phyloP scores from a whole-genome alignment of 2,888 invertebrate genomes.

The Vanessa cardui region DNA sequence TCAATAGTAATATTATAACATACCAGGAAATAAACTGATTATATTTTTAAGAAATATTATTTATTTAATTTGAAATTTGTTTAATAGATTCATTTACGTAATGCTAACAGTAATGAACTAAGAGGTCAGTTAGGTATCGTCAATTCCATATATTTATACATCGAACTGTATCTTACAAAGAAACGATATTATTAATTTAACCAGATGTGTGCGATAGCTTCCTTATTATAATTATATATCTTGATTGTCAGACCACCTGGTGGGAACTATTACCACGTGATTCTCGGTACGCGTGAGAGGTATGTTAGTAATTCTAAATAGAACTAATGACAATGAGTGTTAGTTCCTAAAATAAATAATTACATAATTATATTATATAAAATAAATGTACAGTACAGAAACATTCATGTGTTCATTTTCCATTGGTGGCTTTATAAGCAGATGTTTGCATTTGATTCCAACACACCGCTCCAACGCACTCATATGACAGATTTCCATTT shows the following conservation, averaged over 20 bases:
- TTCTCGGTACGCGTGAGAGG: constrained; percentile 15
- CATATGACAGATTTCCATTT: too few species aligned
- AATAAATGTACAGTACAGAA: too few species aligned
- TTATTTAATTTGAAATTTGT: too few species aligned
- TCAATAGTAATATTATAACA: not conserved
- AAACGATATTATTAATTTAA: constrained; percentile 6
- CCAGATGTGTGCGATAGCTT: constrained; percentile 10
- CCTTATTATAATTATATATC: constrained; percentile 9
- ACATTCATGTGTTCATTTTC: too few species aligned
- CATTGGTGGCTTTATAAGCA: too few species aligned
- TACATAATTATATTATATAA: not conserved
- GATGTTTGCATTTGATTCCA: too few species aligned
- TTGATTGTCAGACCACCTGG: constrained; percentile 29
- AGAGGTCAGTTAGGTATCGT: not conserved
- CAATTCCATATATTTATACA: too few species aligned
- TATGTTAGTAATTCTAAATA: constrained; percentile 1
- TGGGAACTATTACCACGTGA: constrained; percentile 23
- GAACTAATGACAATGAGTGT: not conserved
- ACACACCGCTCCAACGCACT: too few species aligned
- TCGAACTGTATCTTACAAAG: not conserved
- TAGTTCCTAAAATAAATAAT: not conserved
- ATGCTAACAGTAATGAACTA: not conserved
- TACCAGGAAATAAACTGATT: not conserved
- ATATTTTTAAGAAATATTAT: too few species aligned
- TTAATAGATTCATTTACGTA: too few species aligned